Evolutionary conservation across 2,888 invertebrate species (phyloP).

Genomic region (Agrilus mali): DNA sequence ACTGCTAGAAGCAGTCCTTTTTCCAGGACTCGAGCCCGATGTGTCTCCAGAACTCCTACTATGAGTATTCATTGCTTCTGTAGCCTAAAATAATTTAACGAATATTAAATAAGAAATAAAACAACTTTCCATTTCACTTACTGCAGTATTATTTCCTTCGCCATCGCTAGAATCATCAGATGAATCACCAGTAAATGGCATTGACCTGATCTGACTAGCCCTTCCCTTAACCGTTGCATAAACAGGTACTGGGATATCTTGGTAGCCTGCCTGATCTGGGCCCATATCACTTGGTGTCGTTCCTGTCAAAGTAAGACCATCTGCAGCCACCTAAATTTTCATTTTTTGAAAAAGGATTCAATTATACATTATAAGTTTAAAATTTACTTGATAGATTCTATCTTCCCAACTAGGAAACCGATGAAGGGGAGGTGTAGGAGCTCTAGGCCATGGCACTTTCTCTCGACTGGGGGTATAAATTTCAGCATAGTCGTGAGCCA

Average conservation of each 20-base stretch:
- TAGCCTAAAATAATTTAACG: conserved; percentile 20
- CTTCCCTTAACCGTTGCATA: conserved; percentile 94
- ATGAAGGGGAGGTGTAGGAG: conserved; percentile 85
- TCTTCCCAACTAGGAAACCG: conserved; percentile 78
- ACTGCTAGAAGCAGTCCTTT: conserved; percentile 50
- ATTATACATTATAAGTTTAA: conserved; percentile 8
- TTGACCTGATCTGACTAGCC: conserved; percentile 89
- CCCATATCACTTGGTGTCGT: conserved; percentile 32
- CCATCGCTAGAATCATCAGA: conserved; percentile 92
- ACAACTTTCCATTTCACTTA: conserved; percentile 17
- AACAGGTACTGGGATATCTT: conserved; percentile 85
- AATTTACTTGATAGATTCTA: conserved; percentile 78
- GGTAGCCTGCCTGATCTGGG: conserved; percentile 59
- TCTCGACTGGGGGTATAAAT: conserved; percentile 85
- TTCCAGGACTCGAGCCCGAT: conserved; percentile 73
- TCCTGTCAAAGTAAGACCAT: conserved; percentile 37
- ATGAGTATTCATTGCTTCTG: conserved; percentile 47
- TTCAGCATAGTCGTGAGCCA: conserved; percentile 83
- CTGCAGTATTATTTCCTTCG: conserved; percentile 47
- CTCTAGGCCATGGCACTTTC: conserved; percentile 34
- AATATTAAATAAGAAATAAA: conserved; percentile 9
- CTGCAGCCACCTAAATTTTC: conserved; percentile 36
- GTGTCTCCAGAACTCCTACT: conserved; percentile 80
- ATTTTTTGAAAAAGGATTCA: background rate
- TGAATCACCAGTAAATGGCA: conserved; percentile 91